Evolutionary conservation across 37 sponge, comb jelly and placozoan genomes (phyloP).

Genomic region (Dysidea cf. avara): DNA sequence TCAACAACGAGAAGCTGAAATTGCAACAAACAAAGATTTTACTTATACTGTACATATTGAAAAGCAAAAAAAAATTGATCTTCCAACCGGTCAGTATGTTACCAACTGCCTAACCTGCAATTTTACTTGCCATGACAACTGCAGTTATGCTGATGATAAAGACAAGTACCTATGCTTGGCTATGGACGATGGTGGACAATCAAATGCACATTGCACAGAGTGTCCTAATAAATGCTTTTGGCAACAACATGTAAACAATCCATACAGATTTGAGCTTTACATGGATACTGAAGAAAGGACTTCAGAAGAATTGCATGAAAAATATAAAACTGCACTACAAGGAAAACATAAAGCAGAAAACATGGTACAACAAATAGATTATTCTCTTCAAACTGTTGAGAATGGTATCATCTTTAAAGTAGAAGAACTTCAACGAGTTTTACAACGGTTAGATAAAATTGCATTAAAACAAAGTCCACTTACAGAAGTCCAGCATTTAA

Average conservation of each 20-base stretch:
- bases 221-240: conserved; percentile 62
- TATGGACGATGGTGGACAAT: too few relatives aligned
- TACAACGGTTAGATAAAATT: conserved; percentile 53
- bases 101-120: conserved; percentile 52
- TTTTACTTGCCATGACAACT: conserved; percentile 29
- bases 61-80: conserved; percentile 27
- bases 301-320: too few relatives aligned
- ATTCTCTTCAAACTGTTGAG: too few relatives aligned
- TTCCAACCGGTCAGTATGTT: conserved; percentile 37
- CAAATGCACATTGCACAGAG: conserved; percentile 38
- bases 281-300: too few relatives aligned
- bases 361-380: too few relatives aligned
- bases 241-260: too few relatives aligned
- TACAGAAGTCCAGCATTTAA: conserved; percentile 68
- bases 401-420: too few relatives aligned
- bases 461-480: conserved; percentile 71
- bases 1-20: background rate
- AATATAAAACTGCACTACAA: too few relatives aligned
- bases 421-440: too few relatives aligned
- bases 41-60: conserved; percentile 20
- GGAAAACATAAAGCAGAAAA: conserved; percentile 10
- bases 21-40: conserved; percentile 28
- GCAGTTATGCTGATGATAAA: conserved; percentile 35
- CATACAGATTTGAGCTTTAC: too few relatives aligned
- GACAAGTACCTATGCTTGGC: conserved; percentile 42